A percentile compares a stretch with the other conserved stretches of the same genome.
These are phyloP conservation scores for Oreochromis spilurus DNA, from an alignment of 2,113 vertebrate species.

Conservation along the genomic window DNA sequence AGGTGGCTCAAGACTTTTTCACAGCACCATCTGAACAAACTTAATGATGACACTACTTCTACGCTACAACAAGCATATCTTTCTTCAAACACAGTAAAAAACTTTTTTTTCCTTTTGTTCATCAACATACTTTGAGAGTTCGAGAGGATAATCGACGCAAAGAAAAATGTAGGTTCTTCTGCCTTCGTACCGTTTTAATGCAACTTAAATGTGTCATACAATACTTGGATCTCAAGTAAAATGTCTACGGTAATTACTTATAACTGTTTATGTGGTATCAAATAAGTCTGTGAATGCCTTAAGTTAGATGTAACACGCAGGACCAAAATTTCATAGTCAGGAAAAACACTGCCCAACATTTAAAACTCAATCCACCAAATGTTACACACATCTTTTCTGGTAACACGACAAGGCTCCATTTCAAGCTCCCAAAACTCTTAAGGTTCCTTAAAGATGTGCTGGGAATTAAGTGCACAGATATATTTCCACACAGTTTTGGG, in stretches of 20 bases:
- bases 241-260: accelerated
- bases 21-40: background rate
- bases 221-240: background rate
- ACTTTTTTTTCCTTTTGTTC: accelerated
- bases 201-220: background rate
- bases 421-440: background rate
- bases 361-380: background rate
- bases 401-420: background rate
- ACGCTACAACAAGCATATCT: background rate
- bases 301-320: background rate
- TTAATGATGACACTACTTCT: background rate
- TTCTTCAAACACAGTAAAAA: background rate
- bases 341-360: background rate
- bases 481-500: background rate
- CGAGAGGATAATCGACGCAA: accelerated
- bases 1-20: background rate
- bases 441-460: background rate
- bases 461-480: background rate
- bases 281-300: background rate
- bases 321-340: background rate
- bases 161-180: background rate
- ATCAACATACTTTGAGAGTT: background rate
- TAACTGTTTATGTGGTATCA: background rate
- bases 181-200: background rate
- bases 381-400: accelerated